Conservation (phyloP, 2,797 vertebrate genomes). For the Sebastes diploproa region DNA sequence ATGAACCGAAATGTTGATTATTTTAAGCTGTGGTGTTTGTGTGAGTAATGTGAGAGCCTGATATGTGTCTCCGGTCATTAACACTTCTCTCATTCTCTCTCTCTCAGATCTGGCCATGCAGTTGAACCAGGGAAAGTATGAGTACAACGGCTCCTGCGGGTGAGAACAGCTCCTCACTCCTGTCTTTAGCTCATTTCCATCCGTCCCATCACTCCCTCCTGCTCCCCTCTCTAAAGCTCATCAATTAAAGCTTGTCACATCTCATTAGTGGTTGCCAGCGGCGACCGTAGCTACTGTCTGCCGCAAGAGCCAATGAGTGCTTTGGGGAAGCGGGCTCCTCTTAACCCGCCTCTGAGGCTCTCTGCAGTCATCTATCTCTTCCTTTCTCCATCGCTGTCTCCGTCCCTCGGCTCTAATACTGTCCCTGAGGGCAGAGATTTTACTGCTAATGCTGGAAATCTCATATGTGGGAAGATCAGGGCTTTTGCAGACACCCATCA, state of each 20-base stretch:
- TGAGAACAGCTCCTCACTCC: slow-evolving; percentile 80
- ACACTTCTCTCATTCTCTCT: slow-evolving; percentile 49
- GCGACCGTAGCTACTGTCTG: slow-evolving; percentile 64
- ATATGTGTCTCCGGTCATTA: background rate
- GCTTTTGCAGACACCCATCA: slow-evolving; percentile 54
- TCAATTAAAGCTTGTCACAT: slow-evolving; percentile 82
- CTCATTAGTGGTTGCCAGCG: slow-evolving; percentile 79
- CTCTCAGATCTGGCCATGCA: slow-evolving; percentile 97
- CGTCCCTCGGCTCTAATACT: slow-evolving; percentile 48
- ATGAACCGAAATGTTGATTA: background rate
- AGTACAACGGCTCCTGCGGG: slow-evolving; percentile 99
- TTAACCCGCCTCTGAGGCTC: slow-evolving; percentile 27
- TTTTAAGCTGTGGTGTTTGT: background rate
- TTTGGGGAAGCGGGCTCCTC: slow-evolving; percentile 53
- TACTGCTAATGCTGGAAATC: slow-evolving; percentile 66
- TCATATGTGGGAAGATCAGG: slow-evolving; percentile 56
- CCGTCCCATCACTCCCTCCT: background rate
- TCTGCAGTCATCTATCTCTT: slow-evolving; percentile 64
- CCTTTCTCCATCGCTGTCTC: slow-evolving; percentile 8
- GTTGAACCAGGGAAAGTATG: slow-evolving; percentile 98
- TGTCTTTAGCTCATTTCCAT: slow-evolving; percentile 4
- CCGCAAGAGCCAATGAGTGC: slow-evolving; percentile 67
- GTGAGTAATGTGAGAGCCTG: background rate
- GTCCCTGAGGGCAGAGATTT: slow-evolving; percentile 58
- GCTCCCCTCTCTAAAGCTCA: slow-evolving; percentile 57